A percentile compares a stretch with the other conserved stretches of the same genome.
These are phyloP conservation scores for Sebastes schlegelii DNA, from an alignment of 2,113 vertebrate genomes.

Conservation along the genomic window DNA sequence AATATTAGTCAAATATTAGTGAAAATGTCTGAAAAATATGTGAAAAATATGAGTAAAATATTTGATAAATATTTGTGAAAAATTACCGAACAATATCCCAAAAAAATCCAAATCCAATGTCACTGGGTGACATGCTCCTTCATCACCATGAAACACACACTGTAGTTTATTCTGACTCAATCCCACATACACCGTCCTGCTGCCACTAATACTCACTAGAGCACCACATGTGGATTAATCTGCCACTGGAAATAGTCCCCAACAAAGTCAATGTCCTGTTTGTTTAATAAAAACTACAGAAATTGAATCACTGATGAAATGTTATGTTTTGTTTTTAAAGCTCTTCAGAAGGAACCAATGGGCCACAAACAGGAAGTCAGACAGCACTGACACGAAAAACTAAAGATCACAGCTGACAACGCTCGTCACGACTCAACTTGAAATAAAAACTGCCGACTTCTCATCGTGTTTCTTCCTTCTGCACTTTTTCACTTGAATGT, in stretches of 20 bases:
- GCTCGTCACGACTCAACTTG: not conserved
- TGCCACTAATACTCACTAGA: not conserved
- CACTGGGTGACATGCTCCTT: too few relatives aligned
- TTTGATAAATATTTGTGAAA: too few relatives aligned
- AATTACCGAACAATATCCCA: too few relatives aligned
- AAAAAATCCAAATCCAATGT: too few relatives aligned
- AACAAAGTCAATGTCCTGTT: not conserved
- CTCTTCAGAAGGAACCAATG: not conserved
- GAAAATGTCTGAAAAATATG: too few relatives aligned
- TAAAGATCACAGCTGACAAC: not conserved
- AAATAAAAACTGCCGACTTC: not conserved
- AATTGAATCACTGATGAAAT: not conserved
- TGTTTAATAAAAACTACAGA: not conserved
- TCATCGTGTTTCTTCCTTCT: not conserved
- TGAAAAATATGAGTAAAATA: too few relatives aligned
- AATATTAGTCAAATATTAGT: too few relatives aligned
- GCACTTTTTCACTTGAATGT: not conserved
- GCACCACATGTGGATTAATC: not conserved
- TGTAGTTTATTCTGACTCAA: not conserved
- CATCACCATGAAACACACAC: not conserved
- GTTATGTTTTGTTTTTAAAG: not conserved
- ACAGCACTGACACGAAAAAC: not conserved
- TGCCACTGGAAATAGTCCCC: not conserved
- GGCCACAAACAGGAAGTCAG: conserved; percentile 5
- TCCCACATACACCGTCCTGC: not conserved